These are phyloP conservation scores for Apteryx owenii DNA, from an alignment of 2,113 vertebrate species.

Conservation along the genomic window DNA sequence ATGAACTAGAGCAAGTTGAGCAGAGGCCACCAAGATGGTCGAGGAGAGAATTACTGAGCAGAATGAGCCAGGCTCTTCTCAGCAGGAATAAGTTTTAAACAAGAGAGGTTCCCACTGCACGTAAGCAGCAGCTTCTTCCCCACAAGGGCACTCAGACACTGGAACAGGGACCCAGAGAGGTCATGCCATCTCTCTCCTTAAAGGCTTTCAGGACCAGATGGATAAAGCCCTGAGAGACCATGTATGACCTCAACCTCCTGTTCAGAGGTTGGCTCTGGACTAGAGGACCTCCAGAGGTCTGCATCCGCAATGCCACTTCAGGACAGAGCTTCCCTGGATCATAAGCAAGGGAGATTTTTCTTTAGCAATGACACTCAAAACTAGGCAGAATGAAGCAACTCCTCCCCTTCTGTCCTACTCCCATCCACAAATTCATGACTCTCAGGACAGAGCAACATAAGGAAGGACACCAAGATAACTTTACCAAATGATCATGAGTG, in stretches of 20 bases:
- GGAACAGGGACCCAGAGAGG: background rate
- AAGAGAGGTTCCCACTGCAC: background rate
- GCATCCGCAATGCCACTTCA: background rate
- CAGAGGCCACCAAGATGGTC: background rate
- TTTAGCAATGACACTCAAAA: background rate
- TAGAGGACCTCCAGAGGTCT: background rate
- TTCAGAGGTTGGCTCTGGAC: background rate
- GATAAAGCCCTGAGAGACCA: background rate
- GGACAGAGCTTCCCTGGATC: background rate
- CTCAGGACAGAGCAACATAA: background rate
- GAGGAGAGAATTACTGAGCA: background rate
- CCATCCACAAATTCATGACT: background rate
- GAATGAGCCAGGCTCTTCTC: background rate
- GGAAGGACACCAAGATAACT: background rate
- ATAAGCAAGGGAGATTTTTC: background rate
- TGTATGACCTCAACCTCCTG: background rate
- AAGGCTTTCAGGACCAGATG: background rate
- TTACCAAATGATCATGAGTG: background rate
- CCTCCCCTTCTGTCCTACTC: background rate
- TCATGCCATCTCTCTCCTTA: rapidly evolving
- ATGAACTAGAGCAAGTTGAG: background rate
- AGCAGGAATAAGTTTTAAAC: background rate
- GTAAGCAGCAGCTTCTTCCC: background rate
- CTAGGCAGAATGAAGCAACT: background rate
- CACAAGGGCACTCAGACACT: rapidly evolving